Percentiles rank a stretch among this genome's conserved stretches.
Evolutionary conservation across 2,113 vertebrate genomes (phyloP).

Genomic region (Cyanistes caeruleus): DNA sequence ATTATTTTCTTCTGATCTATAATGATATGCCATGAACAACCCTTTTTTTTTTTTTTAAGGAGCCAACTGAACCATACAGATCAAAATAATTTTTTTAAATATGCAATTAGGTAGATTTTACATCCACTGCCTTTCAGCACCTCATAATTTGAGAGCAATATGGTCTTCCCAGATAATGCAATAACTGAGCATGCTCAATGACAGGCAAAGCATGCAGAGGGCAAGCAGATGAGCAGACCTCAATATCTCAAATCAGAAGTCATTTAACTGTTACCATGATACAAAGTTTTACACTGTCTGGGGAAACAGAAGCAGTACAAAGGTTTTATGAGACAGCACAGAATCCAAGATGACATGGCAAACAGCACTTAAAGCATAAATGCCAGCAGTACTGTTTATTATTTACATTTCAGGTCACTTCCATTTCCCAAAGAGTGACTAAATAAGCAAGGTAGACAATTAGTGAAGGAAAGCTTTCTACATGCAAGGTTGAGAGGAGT

Average conservation of each 20-base stretch:
- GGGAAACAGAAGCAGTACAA: neutral
- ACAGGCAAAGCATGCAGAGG: neutral
- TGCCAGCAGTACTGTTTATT: neutral
- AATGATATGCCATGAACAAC: neutral
- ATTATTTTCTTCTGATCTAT: neutral
- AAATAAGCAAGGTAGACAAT: neutral
- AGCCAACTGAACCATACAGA: neutral
- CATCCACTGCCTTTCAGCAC: neutral
- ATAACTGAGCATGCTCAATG: neutral
- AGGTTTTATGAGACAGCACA: neutral
- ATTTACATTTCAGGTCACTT: neutral
- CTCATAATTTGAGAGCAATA: neutral
- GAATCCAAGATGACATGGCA: neutral
- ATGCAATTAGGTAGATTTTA: neutral
- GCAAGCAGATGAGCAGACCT: neutral
- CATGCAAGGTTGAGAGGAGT: neutral
- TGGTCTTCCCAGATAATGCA: neutral
- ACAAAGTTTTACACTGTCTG: neutral
- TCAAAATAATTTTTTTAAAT: neutral
- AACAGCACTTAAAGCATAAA: neutral
- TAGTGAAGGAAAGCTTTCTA: neutral
- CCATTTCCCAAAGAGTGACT: neutral
- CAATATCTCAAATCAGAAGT: neutral
- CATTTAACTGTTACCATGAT: neutral
- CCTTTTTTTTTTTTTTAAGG: neutral